phyloP scores from a whole-genome alignment of 2,888 invertebrate genomes.

The Pachymerium ferrugineum region DNA sequence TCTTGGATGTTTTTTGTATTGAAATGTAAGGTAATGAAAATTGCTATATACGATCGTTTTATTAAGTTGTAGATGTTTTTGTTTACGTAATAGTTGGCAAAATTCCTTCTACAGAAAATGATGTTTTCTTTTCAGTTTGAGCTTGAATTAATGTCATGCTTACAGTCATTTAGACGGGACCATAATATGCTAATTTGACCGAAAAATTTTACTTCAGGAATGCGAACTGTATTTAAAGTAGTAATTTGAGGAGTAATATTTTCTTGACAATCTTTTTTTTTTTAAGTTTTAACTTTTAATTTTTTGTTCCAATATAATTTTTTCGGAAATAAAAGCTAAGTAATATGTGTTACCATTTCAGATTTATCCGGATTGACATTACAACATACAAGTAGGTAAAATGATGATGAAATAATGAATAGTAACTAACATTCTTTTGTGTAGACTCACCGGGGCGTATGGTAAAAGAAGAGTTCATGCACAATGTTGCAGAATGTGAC shows the following conservation, averaged over 20 bases:
- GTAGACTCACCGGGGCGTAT: slow-evolving; percentile 65
- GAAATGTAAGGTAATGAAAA: not conserved
- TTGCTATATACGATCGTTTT: not conserved
- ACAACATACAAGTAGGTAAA: slow-evolving; percentile 49
- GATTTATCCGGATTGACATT: slow-evolving; percentile 87
- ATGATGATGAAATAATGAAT: not conserved
- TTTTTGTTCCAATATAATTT: not conserved
- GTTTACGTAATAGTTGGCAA: not conserved
- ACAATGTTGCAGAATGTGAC: slow-evolving; percentile 33
- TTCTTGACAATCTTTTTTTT: not conserved
- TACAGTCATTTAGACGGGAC: not conserved
- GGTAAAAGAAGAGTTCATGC: slow-evolving; percentile 85
- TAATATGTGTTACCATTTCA: slow-evolving; percentile 47
- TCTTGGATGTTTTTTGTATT: too few relatives aligned
- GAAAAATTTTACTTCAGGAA: too few relatives aligned
- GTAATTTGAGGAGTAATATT: too few relatives aligned
- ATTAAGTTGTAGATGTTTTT: not conserved
- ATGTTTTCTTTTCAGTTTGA: not conserved
- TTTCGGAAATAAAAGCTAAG: not conserved
- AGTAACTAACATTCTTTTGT: not conserved
- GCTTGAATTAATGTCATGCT: too few relatives aligned
- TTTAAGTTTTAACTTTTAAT: not conserved
- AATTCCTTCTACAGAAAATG: not conserved
- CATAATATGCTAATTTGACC: not conserved
- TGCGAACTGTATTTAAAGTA: too few relatives aligned